Base-by-base conservation (phyloP, 2,888 invertebrate species). In the Drosophila picticornis region DNA sequence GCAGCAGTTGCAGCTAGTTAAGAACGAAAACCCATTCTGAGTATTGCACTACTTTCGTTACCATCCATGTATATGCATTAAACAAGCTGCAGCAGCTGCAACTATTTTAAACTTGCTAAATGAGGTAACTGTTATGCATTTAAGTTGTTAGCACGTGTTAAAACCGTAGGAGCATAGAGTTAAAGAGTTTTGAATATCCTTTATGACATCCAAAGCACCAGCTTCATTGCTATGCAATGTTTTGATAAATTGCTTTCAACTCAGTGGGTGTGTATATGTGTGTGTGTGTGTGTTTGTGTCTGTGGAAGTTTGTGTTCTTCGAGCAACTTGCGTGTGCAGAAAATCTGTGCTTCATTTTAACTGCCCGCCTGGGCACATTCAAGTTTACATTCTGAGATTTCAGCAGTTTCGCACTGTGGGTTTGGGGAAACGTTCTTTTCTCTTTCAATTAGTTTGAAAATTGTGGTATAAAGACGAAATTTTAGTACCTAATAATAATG, bases 131-230 rank as follows among this genome's bases (percentile, higher is more conserved):
- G 52, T 38, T 61, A 53, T 64, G 61, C 76, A 65, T 72, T 71
- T 61, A 58, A 51, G 83, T 64, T 85, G 89, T 90, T 87, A 90
- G 90, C 90, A 88, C 75, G 71, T 84, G 82, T 75, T 82, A 65
- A 48, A 75, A 73, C 62, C 79, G 50, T 53, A 34, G 40, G 46
- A 67, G 62, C 71, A 90, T 60, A 62, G 59, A 75, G 62, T 75
- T 70, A 64, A 72, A 72, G 67, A 60, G 78, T 73, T 89, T 73
- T 81, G 79, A 86, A 90, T 90, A 87, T 87, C 70, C 80, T 74
- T 66, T 70, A 59, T 70, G 81, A 51, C 53, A 25, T 16, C 38
- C 51, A 53, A 38, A 48, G 59, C 51, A 22, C 36, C 53, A 50
- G 60, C 46, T 25, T 61, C 57, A 78, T 83, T 84, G 89, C 74